Evolutionary conservation across 2,888 invertebrate species (phyloP), one percentile per base, ranked within the genome.

Genomic region (Nomada ferruginata): DNA sequence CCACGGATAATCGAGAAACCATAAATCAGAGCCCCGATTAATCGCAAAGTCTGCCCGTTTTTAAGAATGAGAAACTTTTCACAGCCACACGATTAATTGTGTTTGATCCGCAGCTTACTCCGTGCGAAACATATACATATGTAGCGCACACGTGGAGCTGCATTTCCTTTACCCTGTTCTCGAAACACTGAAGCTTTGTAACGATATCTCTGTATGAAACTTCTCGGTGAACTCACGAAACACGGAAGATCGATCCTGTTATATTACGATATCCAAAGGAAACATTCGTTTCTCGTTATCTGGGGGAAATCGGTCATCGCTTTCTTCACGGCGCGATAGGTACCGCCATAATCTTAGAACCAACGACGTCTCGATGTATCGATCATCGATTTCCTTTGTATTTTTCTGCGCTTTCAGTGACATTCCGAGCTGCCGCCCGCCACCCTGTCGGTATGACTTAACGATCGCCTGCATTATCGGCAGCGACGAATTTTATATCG

Each of bases 221-320:
- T 71, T 20, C 15, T 26, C 18, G 29, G 10, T 20, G 15, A 44
- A 36, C 18, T 36, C 9, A 23, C 11, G 50, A 36, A 60, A 71
- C 29, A 15, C 36, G 36, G 36, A 71, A 52, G n/a, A 60, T 66
- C 73, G 18, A 74, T 52, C 18, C 9, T 1, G 15, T 47, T 13
- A 11, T 47, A 15, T 26, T 4, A 20, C 5, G 7, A n/a, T 23
- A 74, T 66, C 66, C 20, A 42, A 47, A 59, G 47, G 59, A 60
- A 50, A 42, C 50, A 36, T 13, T 60, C 13, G 68, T 44, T 69
- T n/a, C 4, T 42, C 9, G 15, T 15, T 53, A 52, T 60, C 42
- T 60, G 13, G 7, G n/a, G 44, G 52, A 75, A 69, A 69, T 75
- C 52, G 36, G 60, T 44, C n/a, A 52, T 61, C 69, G 60, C 60